Evolutionary conservation across 2,113 vertebrate species (phyloP), one percentile per base, ranked within the genome.

Genomic region (Tonatia bakeri): DNA sequence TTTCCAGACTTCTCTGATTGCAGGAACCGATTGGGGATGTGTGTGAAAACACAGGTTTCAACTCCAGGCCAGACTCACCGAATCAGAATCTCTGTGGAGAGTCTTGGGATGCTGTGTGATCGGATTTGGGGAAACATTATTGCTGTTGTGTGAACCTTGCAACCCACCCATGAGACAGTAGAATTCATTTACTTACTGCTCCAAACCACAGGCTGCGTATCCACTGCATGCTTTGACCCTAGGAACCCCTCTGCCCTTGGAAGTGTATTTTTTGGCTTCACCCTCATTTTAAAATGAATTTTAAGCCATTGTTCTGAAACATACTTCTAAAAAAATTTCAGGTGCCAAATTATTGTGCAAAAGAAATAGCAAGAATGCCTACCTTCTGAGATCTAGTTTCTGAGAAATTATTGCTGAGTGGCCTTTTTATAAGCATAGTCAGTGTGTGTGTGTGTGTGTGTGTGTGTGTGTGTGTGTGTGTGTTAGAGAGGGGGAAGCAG

Each of bases 341-440:
- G 26, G 24, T n/a, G 16, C 9, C 76, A 54, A 88, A 40, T 61
- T 15, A 36, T 86, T 79, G 15, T 92, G 1, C 36, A 64, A 70
- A 79, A 69, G 31, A 80, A 45, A 54, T 17, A 79, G 11, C 8
- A 59, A 67, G n/a, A 69, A 69, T 33, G 4, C 26, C 75, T 72
- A 13, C 26, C 54, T 93, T 94, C 31, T 76, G 73, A 96, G 80
- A 94, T 82, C 56, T 47, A 91, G 79, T 45, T 47, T 90, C n/a
- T 38, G 59, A 28, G 28, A 70, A 24, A 7, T 69, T 91, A 59
- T 52, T 61, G 7, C 15, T 31, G 54, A 40, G 6, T 47, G 84
- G 8, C 28, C 28, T 75, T 95, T 82, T 52, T 56, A 19, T 72
- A 61, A 75, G 59, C 38, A 5, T 33, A 64, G 17, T 43, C 3